Evolutionary conservation across 2,113 vertebrate genomes (phyloP), one percentile per base, ranked within the genome.

Genomic region (Apteryx owenii): DNA sequence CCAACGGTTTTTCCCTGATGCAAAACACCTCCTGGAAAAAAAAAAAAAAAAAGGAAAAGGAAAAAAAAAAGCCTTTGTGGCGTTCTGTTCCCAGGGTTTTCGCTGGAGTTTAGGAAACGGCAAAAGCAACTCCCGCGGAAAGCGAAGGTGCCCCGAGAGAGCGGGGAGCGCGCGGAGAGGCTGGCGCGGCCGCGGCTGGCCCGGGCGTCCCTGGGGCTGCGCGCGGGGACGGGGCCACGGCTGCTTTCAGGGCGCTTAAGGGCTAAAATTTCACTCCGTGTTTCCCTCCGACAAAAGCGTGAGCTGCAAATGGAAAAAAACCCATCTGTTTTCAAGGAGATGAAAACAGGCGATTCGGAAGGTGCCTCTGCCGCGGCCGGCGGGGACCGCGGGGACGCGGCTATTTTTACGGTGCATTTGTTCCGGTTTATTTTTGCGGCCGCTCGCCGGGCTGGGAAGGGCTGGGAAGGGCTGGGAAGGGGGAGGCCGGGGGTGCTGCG

Each of bases 1-100:
- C 70, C 20, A 3, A 26, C 56, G 86, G 44, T 89, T 70, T 94
- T 95, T 82, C 80, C 85, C 51, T 87, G 82, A 85, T 91, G 89
- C 58, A 93, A 90, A 95, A 85, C 21, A 62, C 42, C 66, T 93
- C 48, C 53, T 91, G 95, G 89, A 90, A 96, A 95, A 79, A 40
- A 71, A 48, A 36, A 51, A 17, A 46, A 26, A 93, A 69, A 29
- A 38, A 20, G 9, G 18, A 17, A 38, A 33, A 25, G 31, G 42
- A 18, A 10, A n/a, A 65, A 73, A 8, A 0, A 0, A 4, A 84
- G 61, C 46, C 46, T 29, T 75, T 84, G 51, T 46, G 58, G 69
- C 1, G 0, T 80, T 81, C 77, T 40, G 48, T 80, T 91, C 54
- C 72, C 5, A 2, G 28, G 44, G 20, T 18, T 81, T 89, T 90